Evolutionary conservation across 2,888 invertebrate genomes (phyloP).

Genomic region (Macrosoma leucophasiata): DNA sequence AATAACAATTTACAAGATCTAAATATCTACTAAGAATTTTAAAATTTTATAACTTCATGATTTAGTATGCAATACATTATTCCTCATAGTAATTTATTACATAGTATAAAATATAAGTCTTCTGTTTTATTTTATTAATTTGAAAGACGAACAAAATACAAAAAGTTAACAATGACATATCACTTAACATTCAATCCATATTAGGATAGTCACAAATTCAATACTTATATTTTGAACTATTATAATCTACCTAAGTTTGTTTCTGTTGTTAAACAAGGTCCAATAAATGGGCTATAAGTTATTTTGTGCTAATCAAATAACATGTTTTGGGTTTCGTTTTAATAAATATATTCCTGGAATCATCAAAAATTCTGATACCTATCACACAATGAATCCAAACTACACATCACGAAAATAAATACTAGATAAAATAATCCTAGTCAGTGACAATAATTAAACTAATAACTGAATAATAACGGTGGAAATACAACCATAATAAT

Average conservation of each 20-base stretch:
- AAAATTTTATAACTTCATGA: slow-evolving; percentile 6
- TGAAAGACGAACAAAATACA: slow-evolving; percentile 2
- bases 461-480: slow-evolving; percentile 72
- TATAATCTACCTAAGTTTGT: slow-evolving; percentile 7
- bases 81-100: slow-evolving; percentile 7
- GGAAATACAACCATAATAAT: slow-evolving; percentile 64
- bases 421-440: slow-evolving; percentile 67
- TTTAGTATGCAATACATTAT: slow-evolving; percentile 9
- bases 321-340: slow-evolving; percentile 37
- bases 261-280: slow-evolving; percentile 1
- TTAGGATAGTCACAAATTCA: too few species aligned
- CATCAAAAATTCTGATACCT: slow-evolving; percentile 55
- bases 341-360: slow-evolving; percentile 58
- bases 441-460: slow-evolving; percentile 73
- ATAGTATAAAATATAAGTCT: slow-evolving; percentile 13
- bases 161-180: slow-evolving; percentile 2
- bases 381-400: slow-evolving; percentile 60
- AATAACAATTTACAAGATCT: slow-evolving; percentile 24
- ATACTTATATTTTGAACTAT: too few species aligned
- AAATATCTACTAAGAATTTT: slow-evolving; percentile 22
- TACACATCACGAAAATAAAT: slow-evolving; percentile 66
- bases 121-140: slow-evolving; percentile 11
- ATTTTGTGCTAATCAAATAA: slow-evolving; percentile 36
- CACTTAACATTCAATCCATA: too few species aligned
- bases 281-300: slow-evolving; percentile 14